Evolutionary conservation across 2,113 vertebrate species (phyloP), one percentile per base, ranked within the genome.

Genomic region (Nesogale talazaci): DNA sequence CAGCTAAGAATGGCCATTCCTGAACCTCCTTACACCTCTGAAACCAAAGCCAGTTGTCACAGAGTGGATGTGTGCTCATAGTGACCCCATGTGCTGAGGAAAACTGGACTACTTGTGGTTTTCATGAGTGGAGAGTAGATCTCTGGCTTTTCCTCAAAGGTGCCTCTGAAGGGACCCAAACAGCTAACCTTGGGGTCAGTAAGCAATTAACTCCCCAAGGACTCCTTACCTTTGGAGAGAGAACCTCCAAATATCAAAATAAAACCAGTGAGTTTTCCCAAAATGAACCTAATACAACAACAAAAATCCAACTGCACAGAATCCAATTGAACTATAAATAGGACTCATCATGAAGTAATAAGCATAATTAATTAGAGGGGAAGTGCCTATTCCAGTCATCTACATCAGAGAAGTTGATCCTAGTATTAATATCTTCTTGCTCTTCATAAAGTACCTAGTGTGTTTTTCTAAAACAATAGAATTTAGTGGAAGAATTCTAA

Each of bases 321-420:
- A 52, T 17, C 25, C 63, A 16, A 12, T 70, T 7, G 25, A 89
- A 42, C 14, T 40, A 42, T 42, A 76, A 72, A 34, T 2, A 89
- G n/a, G 20, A 86, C 59, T 76, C 16, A 70, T 80, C 25, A 76
- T 69, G 86, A 90, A 86, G 29, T 31, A 92, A 86, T n/a, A 23
- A 31, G 4, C 56, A 27, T 83, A 34, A 36, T 75, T 34, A 46
- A 77, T 75, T 27, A 72, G 72, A 89, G 46, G 36, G 27, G 20
- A 52, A 82, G 82, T 3, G 75, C 42, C 34, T 22, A 57, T 10
- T 31, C 11, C 57, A 80, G 75, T 46, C 25, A 75, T 46, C 1
- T 88, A n/a, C 27, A 75, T 80, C 27, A 42, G 36, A 95, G 77
- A 74, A 74, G 6, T 20, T 34, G 4, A 78, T 87, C 63, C 27